Evolutionary conservation across 2,797 vertebrate genomes (phyloP), one percentile per base, ranked within the genome.

Genomic region (Falco novaeseelandiae): DNA sequence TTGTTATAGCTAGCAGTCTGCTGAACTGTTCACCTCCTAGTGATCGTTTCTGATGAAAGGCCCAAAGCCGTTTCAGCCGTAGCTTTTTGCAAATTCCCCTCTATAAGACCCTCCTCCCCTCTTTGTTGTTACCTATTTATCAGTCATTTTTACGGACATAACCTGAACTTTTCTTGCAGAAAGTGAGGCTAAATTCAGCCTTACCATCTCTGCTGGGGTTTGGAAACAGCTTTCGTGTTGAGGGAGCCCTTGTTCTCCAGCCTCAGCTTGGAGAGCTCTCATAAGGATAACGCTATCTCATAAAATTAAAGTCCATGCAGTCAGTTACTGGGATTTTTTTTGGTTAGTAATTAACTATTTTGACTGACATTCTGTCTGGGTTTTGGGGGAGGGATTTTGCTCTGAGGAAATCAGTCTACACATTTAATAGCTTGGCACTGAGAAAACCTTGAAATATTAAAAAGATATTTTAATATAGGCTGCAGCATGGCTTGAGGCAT

Each of bases 281-380:
- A 12, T 82, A 95, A 89, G 96, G 83, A 77, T 90, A 93, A 93
- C 0, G 0, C 71, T 89, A 77, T 77, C 88, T 96, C 93, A 94
- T 95, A 95, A 90, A 96, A 89, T 96, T 96, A 94, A 96, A 97
- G 96, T 87, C 91, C 83, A n/a, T 73, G 78, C 88, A 95, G 91
- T 77, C 69, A 93, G 46, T 93, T 96, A 95, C 88, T 83, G 44
- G 46, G 80, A 19, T 38, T 40, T 18, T 89, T 95, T 87, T 90
- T 90, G 16, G 36, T 87, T 90, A 80, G 90, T 93, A 96, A 96
- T 96, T 96, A 95, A 89, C 57, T 38, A 25, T 90, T 96, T 97
- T 96, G 96, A 96, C 86, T 95, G 96, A 90, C 88, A 44, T 77
- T 73, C 74, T 63, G 34, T 44, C 70, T 77, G 48, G 51, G 36